Conservation (phyloP, 1,140 invertebrate genomes). For the Achatina immaculata region DNA sequence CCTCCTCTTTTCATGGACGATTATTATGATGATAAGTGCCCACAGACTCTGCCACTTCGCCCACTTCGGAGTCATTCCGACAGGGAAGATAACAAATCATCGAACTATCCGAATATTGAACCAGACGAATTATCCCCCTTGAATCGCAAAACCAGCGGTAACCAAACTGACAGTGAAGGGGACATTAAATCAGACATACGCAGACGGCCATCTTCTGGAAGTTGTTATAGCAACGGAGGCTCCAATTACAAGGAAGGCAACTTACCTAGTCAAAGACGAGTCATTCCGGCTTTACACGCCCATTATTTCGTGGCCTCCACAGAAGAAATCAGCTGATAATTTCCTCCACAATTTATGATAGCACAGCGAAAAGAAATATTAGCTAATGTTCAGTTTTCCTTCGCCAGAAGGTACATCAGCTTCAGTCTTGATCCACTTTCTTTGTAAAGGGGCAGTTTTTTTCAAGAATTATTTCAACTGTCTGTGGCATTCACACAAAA, state of each 20-base stretch:
- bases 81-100: not conserved
- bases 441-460: too few relatives aligned
- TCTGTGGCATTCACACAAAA: too few relatives aligned
- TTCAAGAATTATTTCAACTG: too few relatives aligned
- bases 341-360: too few relatives aligned
- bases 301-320: slow-evolving; percentile 40
- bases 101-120: not conserved
- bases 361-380: too few relatives aligned
- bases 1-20: slow-evolving; percentile 35
- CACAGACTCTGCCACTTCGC: slow-evolving; percentile 42
- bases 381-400: too few relatives aligned
- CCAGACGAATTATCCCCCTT: slow-evolving; percentile 14
- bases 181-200: slow-evolving; percentile 2
- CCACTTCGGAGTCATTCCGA: slow-evolving; percentile 26
- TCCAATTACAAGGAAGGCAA: slow-evolving; percentile 34
- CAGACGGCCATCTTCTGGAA: slow-evolving; percentile 40
- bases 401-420: too few relatives aligned
- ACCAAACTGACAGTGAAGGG: not conserved
- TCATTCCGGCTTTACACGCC: slow-evolving; percentile 43
- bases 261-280: slow-evolving; percentile 18
- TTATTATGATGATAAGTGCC: slow-evolving; percentile 41
- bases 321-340: slow-evolving; percentile 19
- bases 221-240: slow-evolving; percentile 38
- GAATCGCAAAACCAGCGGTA: slow-evolving; percentile 13
- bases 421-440: too few relatives aligned